These are phyloP conservation scores for Peromyscus californicus DNA, from an alignment of 2,113 vertebrate species.

Conservation along the genomic window DNA sequence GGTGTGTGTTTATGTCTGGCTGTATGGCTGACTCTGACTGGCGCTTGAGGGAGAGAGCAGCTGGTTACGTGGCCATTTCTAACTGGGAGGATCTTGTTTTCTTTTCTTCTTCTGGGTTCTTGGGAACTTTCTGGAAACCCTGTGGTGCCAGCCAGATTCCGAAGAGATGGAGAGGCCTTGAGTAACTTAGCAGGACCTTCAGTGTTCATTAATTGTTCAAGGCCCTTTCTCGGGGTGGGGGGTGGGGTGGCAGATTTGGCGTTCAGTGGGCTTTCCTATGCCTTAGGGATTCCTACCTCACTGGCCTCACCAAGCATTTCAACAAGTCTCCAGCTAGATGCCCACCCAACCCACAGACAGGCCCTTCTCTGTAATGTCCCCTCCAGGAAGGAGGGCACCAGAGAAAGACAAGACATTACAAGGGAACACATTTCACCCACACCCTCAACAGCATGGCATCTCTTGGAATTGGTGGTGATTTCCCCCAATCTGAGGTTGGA, in stretches of 20 bases:
- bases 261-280: not conserved
- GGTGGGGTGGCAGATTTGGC: slow-evolving; percentile 9
- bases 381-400: not conserved
- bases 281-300: not conserved
- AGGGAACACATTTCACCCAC: not conserved
- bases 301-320: not conserved
- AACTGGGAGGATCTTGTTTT: slow-evolving; percentile 72
- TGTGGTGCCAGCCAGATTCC: slow-evolving; percentile 55
- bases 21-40: not conserved
- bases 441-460: not conserved
- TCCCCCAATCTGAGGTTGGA: not conserved
- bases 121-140: slow-evolving; percentile 70
- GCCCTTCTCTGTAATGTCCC: not conserved
- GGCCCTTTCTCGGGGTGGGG: not conserved
- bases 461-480: too few species aligned
- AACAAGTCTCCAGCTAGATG: not conserved
- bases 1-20: not conserved
- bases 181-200: slow-evolving; percentile 46
- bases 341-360: not conserved
- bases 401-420: not conserved
- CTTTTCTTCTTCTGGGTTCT: slow-evolving; percentile 29
- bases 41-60: not conserved
- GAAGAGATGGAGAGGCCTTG: slow-evolving; percentile 13
- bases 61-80: slow-evolving; percentile 72
- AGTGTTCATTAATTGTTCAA: slow-evolving; percentile 41